Percentiles rank a stretch among this genome's conserved stretches.
Evolutionary conservation across 30 jellyfish, hydroid and myxozoan genomes (phyloP).

Genomic region (Morbakka virulenta): DNA sequence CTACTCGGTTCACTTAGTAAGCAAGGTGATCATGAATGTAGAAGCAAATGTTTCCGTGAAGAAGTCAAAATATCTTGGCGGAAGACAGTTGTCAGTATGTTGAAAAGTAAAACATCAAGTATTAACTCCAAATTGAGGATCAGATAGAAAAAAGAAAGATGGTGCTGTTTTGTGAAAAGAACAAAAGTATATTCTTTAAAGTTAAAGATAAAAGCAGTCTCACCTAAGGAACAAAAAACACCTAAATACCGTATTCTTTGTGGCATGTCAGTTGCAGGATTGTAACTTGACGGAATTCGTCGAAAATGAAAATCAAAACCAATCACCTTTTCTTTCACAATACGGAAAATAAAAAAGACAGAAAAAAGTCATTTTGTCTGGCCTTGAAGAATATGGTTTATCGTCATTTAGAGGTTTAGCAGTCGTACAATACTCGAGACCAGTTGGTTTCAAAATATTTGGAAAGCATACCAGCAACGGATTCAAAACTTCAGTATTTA

Average conservation of each 20-base stretch:
- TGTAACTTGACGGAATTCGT: neutral
- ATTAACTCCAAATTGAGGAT: no score
- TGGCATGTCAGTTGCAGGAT: neutral
- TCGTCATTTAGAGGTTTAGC: neutral
- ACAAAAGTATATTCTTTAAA: neutral
- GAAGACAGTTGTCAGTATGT: neutral
- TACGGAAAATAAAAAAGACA: slow-evolving; percentile 13
- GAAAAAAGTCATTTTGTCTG: neutral
- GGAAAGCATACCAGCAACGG: no score
- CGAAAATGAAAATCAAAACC: neutral
- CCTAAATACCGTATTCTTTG: neutral
- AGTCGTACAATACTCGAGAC: no score
- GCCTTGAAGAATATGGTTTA: slow-evolving; percentile 14
- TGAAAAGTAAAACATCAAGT: no score
- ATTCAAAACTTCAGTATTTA: no score
- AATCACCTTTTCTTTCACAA: slow-evolving; percentile 10
- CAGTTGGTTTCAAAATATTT: no score
- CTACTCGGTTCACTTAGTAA: neutral
- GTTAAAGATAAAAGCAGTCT: no score
- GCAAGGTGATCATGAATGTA: neutral
- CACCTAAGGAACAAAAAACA: no score
- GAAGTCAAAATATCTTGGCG: neutral
- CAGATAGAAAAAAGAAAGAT: neutral
- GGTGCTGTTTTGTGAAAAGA: neutral
- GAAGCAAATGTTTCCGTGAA: neutral